phyloP scores from a whole-genome alignment of 2,888 invertebrate species.

The Luperina nickerlii region DNA sequence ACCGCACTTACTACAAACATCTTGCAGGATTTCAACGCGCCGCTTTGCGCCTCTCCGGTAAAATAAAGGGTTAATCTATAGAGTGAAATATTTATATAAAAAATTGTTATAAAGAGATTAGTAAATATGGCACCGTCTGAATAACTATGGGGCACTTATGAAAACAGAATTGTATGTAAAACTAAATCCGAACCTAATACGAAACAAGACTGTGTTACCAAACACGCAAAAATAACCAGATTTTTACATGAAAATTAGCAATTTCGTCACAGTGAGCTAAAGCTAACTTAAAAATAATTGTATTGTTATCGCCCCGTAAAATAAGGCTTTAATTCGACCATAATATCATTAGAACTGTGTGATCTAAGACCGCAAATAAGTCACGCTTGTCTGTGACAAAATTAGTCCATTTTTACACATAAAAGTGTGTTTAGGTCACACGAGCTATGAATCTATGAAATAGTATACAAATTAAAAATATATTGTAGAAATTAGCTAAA shows the following conservation, averaged over 20 bases:
- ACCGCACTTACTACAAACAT: conserved; percentile 31
- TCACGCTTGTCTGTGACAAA: not conserved
- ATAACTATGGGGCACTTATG: conserved; percentile 27
- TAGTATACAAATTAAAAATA: not conserved
- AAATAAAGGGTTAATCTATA: conserved; percentile 8
- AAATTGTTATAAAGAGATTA: conserved; percentile 17
- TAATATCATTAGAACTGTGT: conserved; percentile 2
- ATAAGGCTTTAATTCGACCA: conserved; percentile 10
- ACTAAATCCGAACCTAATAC: conserved; percentile 30
- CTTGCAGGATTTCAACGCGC: not conserved
- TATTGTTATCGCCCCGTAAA: conserved; percentile 26
- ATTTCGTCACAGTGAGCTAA: conserved; percentile 33
- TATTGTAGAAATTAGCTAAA: not conserved
- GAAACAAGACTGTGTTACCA: conserved; percentile 21
- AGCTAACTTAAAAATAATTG: conserved; percentile 26
- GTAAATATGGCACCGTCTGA: conserved; percentile 46
- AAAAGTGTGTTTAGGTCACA: not conserved
- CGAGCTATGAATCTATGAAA: not conserved
- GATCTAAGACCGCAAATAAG: not conserved
- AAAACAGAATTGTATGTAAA: conserved; percentile 22
- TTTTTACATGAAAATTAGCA: conserved; percentile 24
- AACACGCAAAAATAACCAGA: conserved; percentile 44
- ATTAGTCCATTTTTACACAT: not conserved
- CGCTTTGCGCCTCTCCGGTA: conserved; percentile 1
- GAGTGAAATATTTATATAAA: not conserved